Percentiles rank a stretch among this genome's conserved stretches.
Evolutionary conservation across 2,113 vertebrate species (phyloP).

Genomic region (Orthonyx spaldingii): DNA sequence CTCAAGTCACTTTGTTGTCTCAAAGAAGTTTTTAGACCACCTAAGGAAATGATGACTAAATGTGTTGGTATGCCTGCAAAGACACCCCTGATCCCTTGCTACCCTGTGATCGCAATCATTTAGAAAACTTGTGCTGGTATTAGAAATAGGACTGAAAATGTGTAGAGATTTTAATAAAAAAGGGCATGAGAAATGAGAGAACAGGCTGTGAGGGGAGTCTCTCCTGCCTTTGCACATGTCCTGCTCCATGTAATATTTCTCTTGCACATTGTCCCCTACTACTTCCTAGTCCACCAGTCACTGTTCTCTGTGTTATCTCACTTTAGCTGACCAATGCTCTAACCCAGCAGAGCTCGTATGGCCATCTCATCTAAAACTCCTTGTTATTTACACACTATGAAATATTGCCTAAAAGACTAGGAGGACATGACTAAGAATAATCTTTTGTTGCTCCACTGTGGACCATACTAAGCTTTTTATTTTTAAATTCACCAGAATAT

Average conservation of each 20-base stretch:
- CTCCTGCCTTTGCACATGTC: neutral
- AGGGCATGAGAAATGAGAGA: neutral
- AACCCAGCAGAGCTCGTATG: neutral
- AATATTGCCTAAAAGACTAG: neutral
- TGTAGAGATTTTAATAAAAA: neutral
- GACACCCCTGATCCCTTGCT: neutral
- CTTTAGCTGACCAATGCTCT: neutral
- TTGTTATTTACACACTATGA: neutral
- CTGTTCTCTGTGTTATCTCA: neutral
- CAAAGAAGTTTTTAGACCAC: neutral
- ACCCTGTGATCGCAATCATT: rapidly evolving
- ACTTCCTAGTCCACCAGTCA: too few relatives aligned
- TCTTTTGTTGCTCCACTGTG: neutral
- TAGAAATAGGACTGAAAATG: neutral
- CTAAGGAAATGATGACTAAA: neutral
- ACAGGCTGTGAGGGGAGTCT: neutral
- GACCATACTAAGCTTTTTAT: neutral
- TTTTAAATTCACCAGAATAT: neutral
- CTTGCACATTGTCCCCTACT: neutral
- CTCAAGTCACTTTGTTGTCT: neutral
- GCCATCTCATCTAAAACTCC: neutral
- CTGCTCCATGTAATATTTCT: neutral
- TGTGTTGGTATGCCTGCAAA: rapidly evolving
- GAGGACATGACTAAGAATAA: neutral
- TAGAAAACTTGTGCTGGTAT: neutral